Evolutionary conservation across 2,113 vertebrate species (phyloP), one percentile per base, ranked within the genome.

Genomic region (Aptenodytes forsteri): DNA sequence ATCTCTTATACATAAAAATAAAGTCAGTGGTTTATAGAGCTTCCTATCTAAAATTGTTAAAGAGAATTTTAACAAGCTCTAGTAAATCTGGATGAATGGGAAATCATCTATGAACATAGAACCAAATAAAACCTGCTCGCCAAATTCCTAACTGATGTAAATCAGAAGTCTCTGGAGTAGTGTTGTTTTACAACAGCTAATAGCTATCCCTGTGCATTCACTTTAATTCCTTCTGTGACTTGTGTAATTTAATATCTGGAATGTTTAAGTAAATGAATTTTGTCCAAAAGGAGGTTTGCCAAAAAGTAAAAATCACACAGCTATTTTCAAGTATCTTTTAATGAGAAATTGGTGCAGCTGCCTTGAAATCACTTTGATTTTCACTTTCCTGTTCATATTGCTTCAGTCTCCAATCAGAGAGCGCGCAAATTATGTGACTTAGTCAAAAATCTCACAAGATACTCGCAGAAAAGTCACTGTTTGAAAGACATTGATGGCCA

Each of bases 101-200:
- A 97, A 96, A 87, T 91, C 71, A n/a, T 94, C 95, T 95, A 88
- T 93, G 95, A 97, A 70, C 50, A 55, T 42, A 59, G 81, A 95
- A 93, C 62, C 93, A 94, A 92, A 93, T 95, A 91, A 94, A 97
- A 96, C 78, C 91, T 81, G 70, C 89, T 89, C 3, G 20, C 94
- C 97, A 97, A 93, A 97, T 96, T 96, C 89, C 84, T 93, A 55
- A 40, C 94, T 97, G 95, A 94, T 97, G 66, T 80, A 88, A 93
- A 97, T 97, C 93, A 95, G 91, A 82, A 94, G 54, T 95, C 96
- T 93, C 95, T 95, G 73, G 95, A 96, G 96, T 44, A 94, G 89
- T 38, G 66, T 95, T 95, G 82, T 38, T 95, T 97, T 97, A 95
- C 90, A 96, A 86, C 82, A 93, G 89, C 79, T 84, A 85, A 73